phyloP scores from a whole-genome alignment of 1,140 invertebrate species.

The Drosophila pseudoananassae region DNA sequence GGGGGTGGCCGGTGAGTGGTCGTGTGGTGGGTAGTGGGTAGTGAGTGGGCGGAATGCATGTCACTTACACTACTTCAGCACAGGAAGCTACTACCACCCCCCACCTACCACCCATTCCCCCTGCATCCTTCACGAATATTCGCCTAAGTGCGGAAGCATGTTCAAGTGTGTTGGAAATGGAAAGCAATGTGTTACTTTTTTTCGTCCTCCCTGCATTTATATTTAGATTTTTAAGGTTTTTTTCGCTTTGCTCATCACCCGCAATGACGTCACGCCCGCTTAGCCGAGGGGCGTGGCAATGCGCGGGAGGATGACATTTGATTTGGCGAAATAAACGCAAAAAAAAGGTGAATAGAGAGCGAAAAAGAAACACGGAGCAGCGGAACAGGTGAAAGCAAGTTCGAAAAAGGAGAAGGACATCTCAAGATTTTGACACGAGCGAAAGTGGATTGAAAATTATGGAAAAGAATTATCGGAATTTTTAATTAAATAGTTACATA shows the following conservation, averaged over 20 bases:
- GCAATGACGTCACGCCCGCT: constrained; percentile 54
- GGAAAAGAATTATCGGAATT: neutral
- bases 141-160: constrained; percentile 80
- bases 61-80: constrained; percentile 52
- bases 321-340: constrained; percentile 16
- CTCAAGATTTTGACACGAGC: constrained; percentile 43
- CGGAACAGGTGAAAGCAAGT: constrained; percentile 24
- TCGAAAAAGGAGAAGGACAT: constrained; percentile 25
- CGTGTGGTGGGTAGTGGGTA: neutral
- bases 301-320: constrained; percentile 58
- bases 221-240: constrained; percentile 17
- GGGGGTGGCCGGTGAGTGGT: neutral
- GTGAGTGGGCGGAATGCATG: constrained; percentile 31
- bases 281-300: constrained; percentile 37
- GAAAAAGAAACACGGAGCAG: neutral
- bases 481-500: too few relatives aligned
- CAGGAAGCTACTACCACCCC: constrained; percentile 6
- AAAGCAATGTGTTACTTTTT: constrained; percentile 73
- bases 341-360: neutral
- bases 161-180: constrained; percentile 80
- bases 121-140: constrained; percentile 44
- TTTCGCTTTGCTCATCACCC: constrained; percentile 17
- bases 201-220: constrained; percentile 15
- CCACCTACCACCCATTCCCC: constrained; percentile 6
- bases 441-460: neutral